Conservation (phyloP, 2,113 vertebrate species). For the Cyanistes caeruleus region DNA sequence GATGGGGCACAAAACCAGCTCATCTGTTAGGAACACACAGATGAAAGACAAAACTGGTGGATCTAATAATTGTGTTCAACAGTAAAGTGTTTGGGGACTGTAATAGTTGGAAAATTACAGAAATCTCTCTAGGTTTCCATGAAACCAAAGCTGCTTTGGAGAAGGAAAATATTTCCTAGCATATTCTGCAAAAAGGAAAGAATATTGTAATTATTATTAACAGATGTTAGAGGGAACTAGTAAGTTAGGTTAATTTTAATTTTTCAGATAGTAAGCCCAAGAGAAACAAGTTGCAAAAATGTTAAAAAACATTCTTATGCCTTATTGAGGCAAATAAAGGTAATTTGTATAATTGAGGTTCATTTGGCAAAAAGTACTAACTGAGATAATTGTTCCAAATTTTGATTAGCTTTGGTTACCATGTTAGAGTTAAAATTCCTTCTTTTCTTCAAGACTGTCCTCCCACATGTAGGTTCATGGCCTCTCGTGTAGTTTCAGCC, state of each 20-base stretch:
- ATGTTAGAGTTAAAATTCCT: neutral
- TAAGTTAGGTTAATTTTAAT: neutral
- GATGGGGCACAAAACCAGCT: constrained; percentile 58
- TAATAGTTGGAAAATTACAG: constrained; percentile 32
- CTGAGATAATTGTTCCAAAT: neutral
- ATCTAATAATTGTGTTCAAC: constrained; percentile 36
- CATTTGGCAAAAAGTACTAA: neutral
- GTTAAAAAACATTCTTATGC: neutral
- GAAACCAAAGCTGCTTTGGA: neutral
- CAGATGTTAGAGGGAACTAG: neutral
- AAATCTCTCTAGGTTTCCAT: neutral
- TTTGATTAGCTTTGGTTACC: neutral
- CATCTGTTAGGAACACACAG: constrained; percentile 52
- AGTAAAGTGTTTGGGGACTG: constrained; percentile 25
- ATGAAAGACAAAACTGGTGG: constrained; percentile 57
- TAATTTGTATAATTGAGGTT: neutral
- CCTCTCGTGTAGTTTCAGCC: neutral
- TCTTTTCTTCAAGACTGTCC: neutral
- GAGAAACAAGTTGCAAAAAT: neutral
- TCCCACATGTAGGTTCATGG: neutral
- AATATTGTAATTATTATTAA: neutral
- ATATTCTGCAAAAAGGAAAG: neutral
- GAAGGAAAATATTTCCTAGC: neutral
- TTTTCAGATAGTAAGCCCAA: neutral
- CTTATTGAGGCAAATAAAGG: neutral